Base-by-base conservation (phyloP, 2,113 vertebrate species). In the Sebastes schlegelii region DNA sequence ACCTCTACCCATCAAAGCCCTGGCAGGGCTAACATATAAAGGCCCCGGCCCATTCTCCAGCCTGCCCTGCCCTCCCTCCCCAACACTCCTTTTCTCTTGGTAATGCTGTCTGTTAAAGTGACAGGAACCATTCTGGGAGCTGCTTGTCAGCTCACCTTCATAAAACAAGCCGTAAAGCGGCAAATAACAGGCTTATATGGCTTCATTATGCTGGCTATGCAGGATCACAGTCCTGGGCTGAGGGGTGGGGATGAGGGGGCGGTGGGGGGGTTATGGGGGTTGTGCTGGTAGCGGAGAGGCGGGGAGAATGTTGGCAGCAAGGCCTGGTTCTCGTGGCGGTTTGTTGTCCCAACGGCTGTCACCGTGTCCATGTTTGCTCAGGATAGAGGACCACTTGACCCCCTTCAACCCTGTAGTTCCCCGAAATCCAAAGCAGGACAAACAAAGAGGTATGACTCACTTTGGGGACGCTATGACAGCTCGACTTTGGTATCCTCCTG, bases 1-100 rank as follows among this genome's bases (percentile, higher is more conserved):
- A 95, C 95, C 96, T 89, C 91, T 84, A 69, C 92, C 97, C 96
- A 97, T 97, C 97, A 98, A 99, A 99, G 96, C 94, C 90, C 86
- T 68, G 86, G 80, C 88, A 87, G 89, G 93, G 81, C 93, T 95
- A 92, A 96, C 92, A 94, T 95, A 96, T 95, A 96, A 91, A 86
- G 92, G 89, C 90, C 92, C 81, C 82, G 83, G 88, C 91, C 84
- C 88, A 92, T 94, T 94, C 95, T 83, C 92, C 77, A 52, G 88
- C 62, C 43, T 46, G 83, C 88, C 74, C 93, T 94, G 92, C 93
- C 93, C 94, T 91, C 91, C 92, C 92, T 94, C 81, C 90, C 74
- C 88, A 86, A 89, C 88, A 89, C 91, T 89, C 94, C 95, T 96
- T 93, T 96, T 97, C 96, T 96, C 95, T 95, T 95, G 95, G 96